Percentiles rank a stretch among this genome's conserved stretches.
phyloP scores from a whole-genome alignment of 2,888 invertebrate species.

The Lepidonotus clava region DNA sequence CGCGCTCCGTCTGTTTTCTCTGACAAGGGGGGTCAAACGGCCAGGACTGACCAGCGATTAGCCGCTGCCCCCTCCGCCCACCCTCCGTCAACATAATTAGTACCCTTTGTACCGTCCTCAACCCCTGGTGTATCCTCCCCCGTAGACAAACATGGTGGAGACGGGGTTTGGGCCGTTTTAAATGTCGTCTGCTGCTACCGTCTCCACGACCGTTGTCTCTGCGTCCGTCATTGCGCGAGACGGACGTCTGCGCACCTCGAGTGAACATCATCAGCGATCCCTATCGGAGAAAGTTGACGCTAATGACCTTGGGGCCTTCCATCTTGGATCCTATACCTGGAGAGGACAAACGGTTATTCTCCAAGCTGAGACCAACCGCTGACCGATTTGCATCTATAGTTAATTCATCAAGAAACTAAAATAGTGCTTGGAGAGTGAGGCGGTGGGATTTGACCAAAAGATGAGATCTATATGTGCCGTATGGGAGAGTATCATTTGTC shows the following conservation, averaged over 20 bases:
- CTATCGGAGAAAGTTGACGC: constrained; percentile 21
- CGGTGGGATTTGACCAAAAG: neutral
- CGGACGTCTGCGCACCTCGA: neutral
- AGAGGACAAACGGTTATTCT: too few species aligned
- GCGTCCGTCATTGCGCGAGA: neutral
- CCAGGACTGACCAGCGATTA: neutral
- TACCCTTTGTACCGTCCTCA: neutral
- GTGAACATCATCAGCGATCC: neutral
- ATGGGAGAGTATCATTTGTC: constrained; percentile 14
- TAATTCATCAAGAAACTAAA: too few species aligned
- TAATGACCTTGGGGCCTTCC: neutral
- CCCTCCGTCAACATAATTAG: constrained; percentile 24
- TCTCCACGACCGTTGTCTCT: neutral
- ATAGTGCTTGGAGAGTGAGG: too few species aligned
- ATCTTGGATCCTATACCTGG: constrained; percentile 38
- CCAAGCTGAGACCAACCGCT: too few species aligned
- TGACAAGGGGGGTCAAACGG: too few species aligned
- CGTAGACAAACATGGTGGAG: too few species aligned
- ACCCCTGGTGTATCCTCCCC: too few species aligned
- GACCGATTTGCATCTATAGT: too few species aligned
- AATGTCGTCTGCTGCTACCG: too few species aligned
- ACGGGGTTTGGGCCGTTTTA: neutral
- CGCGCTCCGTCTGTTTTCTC: neutral
- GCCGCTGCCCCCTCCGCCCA: constrained; percentile 16
- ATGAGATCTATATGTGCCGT: neutral